These are phyloP conservation scores for Archilochus colubris DNA, from an alignment of 2,113 vertebrate species.

Conservation along the genomic window DNA sequence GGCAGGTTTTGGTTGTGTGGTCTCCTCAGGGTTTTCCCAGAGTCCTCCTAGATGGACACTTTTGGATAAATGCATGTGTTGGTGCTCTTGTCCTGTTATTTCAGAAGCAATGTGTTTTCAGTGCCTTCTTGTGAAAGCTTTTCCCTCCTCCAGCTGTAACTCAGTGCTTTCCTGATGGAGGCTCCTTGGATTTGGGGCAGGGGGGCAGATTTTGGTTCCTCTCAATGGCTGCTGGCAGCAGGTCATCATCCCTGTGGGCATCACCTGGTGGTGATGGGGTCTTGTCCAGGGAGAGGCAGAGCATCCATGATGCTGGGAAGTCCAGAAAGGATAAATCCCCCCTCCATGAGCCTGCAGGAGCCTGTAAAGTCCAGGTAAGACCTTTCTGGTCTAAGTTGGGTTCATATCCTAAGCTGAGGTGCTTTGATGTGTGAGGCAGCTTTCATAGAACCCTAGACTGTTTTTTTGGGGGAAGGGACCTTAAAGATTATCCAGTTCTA, in stretches of 20 bases:
- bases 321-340: background rate
- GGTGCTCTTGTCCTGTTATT: background rate
- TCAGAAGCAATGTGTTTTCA: background rate
- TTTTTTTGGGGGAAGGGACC: no score
- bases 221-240: fast-evolving
- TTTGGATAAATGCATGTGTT: fast-evolving
- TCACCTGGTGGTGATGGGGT: fast-evolving
- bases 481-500: no score
- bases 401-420: background rate
- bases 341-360: background rate
- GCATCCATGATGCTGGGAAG: background rate
- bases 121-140: background rate
- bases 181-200: background rate
- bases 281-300: fast-evolving
- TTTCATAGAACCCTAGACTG: no score
- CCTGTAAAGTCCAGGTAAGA: background rate
- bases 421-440: background rate
- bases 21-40: background rate
- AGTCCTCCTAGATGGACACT: background rate
- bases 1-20: background rate
- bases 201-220: background rate
- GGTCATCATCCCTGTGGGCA: background rate
- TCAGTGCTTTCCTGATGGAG: background rate
- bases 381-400: background rate
- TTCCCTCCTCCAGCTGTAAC: background rate